Evolutionary conservation across 2,888 invertebrate species (phyloP), one percentile per base, ranked within the genome.

Genomic region (Tupiocoris notatus): DNA sequence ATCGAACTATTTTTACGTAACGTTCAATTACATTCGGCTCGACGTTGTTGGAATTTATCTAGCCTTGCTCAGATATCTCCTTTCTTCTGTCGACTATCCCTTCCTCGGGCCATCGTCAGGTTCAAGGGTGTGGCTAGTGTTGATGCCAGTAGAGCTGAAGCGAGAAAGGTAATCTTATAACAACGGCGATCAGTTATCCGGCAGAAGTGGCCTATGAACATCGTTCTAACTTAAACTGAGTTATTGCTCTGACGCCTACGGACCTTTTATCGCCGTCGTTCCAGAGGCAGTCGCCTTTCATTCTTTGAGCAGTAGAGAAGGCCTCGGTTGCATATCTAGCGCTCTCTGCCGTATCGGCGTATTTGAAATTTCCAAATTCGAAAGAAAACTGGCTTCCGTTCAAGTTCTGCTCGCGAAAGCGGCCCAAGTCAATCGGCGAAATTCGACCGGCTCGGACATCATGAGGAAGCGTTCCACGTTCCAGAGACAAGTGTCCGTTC

Each of bases 401-500:
- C n/a, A n/a, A n/a, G n/a, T 39, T 39, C 12, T 39, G 39, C 3
- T 3, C 3, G 39, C 22, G 3, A 65, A 65, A 25, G 24, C 73
- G 39, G 73, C 39, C 73, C 61, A 54, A 61, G 39, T 61, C 62
- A 62, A 63, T 17, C 73, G 73, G 16, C 73, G 39, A 22, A 24
- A 25, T 3, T 21, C 73, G n/a, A 39, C 23, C 62, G 73, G 62
- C 62, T 16, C 70, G 12, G 73, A 59, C 18, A 79, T 79, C 78
- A 78, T 79, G 66, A 79, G 81, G 56, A 79, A 81, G 70, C 82
- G 81, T 74, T 81, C 82, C 16, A 82, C 82, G 62, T 83, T 82
- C 78, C 82, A 82, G 79, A 81, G 83, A 63, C 82, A 82, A 74
- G 82, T 83, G 16, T 84, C 83, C 3, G 81, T 83, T 21, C 78